phyloP scores from a whole-genome alignment of 2,888 invertebrate species.

The Drosophila nr. perissopoda region DNA sequence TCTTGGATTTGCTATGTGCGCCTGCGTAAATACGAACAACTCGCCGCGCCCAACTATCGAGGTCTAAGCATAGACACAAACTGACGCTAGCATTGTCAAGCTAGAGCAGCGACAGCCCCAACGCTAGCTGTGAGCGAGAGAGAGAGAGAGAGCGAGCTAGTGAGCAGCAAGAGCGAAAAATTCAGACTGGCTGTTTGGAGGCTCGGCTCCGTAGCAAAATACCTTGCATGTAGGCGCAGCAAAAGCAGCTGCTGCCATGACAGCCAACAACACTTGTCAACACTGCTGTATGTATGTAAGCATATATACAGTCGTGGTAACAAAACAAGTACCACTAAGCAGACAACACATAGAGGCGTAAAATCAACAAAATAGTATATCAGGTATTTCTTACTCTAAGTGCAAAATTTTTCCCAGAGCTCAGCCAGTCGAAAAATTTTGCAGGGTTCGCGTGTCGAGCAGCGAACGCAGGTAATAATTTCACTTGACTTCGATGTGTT shows the following conservation, averaged over 20 bases:
- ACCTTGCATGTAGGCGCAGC: neutral
- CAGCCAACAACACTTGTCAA: conserved; percentile 4
- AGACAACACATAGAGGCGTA: no score
- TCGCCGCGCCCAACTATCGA: conserved; percentile 72
- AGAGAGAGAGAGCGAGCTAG: conserved; percentile 8
- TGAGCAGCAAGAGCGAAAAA: conserved; percentile 25
- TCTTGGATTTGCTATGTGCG: conserved; percentile 41
- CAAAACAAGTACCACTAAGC: neutral
- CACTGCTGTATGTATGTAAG: neutral
- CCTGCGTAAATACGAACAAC: conserved; percentile 20
- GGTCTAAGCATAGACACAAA: conserved; percentile 78
- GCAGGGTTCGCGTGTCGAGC: no score
- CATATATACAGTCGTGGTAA: neutral
- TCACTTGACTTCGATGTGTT: no score
- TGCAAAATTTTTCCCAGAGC: no score
- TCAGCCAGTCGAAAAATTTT: no score
- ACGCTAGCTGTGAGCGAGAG: conserved; percentile 14
- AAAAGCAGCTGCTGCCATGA: conserved; percentile 21
- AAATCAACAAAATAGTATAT: no score
- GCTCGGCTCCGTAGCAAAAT: conserved; percentile 43
- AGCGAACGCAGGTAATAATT: no score
- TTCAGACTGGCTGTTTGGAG: conserved; percentile 45
- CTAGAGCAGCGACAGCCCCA: conserved; percentile 38
- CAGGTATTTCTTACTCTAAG: neutral
- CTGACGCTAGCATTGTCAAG: conserved; percentile 59